Conservation (phyloP, 2,888 invertebrate genomes). For the Myopa testacea region DNA sequence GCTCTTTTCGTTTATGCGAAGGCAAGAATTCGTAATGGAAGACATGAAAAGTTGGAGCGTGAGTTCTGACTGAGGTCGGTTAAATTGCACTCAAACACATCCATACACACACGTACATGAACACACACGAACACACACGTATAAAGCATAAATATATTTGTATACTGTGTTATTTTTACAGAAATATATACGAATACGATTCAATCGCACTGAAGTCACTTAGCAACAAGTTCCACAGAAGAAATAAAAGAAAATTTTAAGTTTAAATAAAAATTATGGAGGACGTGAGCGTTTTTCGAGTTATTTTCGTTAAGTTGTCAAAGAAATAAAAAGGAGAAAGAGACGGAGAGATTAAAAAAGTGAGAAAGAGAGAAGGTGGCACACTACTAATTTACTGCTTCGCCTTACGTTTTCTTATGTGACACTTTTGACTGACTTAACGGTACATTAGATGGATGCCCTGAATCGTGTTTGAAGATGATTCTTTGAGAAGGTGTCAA, state of each 20-base stretch:
- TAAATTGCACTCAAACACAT: not conserved
- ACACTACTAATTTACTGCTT: too few species aligned
- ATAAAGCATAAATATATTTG: not conserved
- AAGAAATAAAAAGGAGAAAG: too few species aligned
- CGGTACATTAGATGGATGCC: too few species aligned
- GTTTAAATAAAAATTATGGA: too few species aligned
- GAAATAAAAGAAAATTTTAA: not conserved
- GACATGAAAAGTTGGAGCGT: conserved; percentile 1
- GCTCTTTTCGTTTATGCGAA: not conserved
- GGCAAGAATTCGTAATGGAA: not conserved
- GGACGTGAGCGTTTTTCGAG: too few species aligned
- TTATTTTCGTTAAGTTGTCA: too few species aligned
- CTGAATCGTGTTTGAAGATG: too few species aligned
- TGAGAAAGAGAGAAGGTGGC: too few species aligned
- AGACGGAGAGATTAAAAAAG: too few species aligned
- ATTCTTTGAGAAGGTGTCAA: too few species aligned
- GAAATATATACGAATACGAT: not conserved
- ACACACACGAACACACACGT: not conserved
- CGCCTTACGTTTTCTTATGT: too few species aligned
- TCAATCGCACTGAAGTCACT: not conserved
- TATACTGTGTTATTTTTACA: not conserved
- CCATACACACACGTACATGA: not conserved
- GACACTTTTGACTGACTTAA: too few species aligned
- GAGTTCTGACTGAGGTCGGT: not conserved
- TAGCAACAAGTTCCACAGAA: not conserved